These are phyloP conservation scores for Seladonia tumulorum DNA, from an alignment of 2,888 invertebrate species.

Conservation along the genomic window DNA sequence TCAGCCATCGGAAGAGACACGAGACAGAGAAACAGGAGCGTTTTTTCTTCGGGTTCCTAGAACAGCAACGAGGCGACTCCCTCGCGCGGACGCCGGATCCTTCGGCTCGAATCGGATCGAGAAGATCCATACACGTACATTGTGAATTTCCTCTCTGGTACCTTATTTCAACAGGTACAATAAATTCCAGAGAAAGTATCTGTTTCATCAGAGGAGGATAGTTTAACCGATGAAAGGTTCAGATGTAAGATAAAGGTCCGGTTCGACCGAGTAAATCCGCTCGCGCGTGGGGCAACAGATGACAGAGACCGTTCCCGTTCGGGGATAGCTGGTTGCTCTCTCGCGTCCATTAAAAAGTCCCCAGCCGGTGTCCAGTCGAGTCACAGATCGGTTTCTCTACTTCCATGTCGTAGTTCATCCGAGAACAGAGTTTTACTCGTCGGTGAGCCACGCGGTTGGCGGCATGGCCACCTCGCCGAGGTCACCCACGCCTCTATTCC, in stretches of 20 bases:
- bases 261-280: neutral
- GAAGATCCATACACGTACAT: neutral
- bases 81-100: neutral
- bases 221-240: neutral
- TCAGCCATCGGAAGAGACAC: slow-evolving; percentile 55
- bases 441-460: slow-evolving; percentile 91
- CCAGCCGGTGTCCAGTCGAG: slow-evolving; percentile 34
- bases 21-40: slow-evolving; percentile 39
- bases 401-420: slow-evolving; percentile 81
- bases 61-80: neutral
- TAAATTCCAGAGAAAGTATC: too few species aligned
- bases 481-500: slow-evolving; percentile 85
- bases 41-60: neutral
- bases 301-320: slow-evolving; percentile 26
- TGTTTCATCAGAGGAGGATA: too few species aligned
- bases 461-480: slow-evolving; percentile 87
- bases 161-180: too few species aligned
- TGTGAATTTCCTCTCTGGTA: too few species aligned
- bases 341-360: slow-evolving; percentile 12
- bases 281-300: slow-evolving; percentile 6
- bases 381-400: slow-evolving; percentile 65
- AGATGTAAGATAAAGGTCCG: neutral
- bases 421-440: slow-evolving; percentile 88
- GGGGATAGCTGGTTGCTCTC: slow-evolving; percentile 7
- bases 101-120: neutral